Evolutionary conservation across 2,113 vertebrate genomes (phyloP), one percentile per base, ranked within the genome.

Genomic region (Alosa alosa): DNA sequence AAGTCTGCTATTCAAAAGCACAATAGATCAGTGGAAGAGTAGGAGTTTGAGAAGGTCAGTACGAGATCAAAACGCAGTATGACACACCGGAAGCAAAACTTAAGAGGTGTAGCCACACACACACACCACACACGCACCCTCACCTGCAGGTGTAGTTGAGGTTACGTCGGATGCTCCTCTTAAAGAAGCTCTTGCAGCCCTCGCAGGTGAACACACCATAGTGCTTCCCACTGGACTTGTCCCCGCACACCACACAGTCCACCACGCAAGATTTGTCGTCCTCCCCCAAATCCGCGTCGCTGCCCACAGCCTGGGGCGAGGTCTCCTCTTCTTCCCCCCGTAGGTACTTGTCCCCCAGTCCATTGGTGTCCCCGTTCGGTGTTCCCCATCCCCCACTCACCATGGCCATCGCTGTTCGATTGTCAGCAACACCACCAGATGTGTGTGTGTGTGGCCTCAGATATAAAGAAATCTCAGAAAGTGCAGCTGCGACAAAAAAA

Each of bases 131-230:
- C 25, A 72, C 64, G 1, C n/a, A 36, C n/a, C 82, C 90, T 89
- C 90, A 98, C 97, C 97, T 96, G 96, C 97, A 98, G 89, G 97
- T 97, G 94, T 99, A 99, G 94, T 94, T 98, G 87, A 99, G 97
- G 93, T 97, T 99, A 44, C 97, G 94, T 31, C 97, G 93, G 93
- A 99, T 96, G 95, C 97, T 98, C 88, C 97, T 95, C 91, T 99
- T 99, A 91, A 98, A 98, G 94, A 98, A 99, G 95, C 97, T 98
- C 95, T 99, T 99, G 94, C 97, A 98, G 86, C 97, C 97, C 91
- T 99, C 97, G 46, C 97, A 99, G 92, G 97, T 98, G 94, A 97
- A 98, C 84, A 98, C 97, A 0, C 97, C 98, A 83, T 99, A 98
- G 86, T 99, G 97, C 55, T 98, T 98, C 39, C 97, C 97, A 0